These are phyloP conservation scores for Empis stercorea DNA, from an alignment of 2,888 invertebrate genomes.

Conservation along the genomic window DNA sequence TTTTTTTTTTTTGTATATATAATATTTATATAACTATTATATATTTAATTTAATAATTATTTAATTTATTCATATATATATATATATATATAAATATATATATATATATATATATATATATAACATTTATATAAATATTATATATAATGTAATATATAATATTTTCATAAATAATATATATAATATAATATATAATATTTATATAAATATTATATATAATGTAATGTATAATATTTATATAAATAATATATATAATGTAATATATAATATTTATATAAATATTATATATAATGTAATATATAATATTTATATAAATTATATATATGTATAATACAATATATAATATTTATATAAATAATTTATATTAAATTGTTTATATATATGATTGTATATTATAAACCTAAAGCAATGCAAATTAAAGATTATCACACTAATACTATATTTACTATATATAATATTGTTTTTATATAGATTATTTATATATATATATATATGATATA, in stretches of 20 bases:
- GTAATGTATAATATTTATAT: constrained; percentile 2
- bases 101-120: constrained; percentile 35
- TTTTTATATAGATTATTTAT: constrained; percentile 7
- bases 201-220: constrained; percentile 4
- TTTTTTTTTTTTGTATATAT: constrained; percentile 6
- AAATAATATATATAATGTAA: constrained; percentile 3
- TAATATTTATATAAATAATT: constrained; percentile 8
- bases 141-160: constrained; percentile 5
- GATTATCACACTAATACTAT: too few relatives aligned
- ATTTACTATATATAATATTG: background rate
- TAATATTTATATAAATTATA: constrained; percentile 10
- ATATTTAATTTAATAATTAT: constrained; percentile 28
- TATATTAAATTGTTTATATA: constrained; percentile 2
- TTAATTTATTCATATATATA: constrained; percentile 32
- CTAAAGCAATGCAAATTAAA: too few relatives aligned
- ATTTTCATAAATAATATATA: constrained; percentile 7
- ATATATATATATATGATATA: constrained; percentile 3
- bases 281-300: constrained; percentile 7
- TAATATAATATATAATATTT: constrained; percentile 1
- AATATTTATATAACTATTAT: constrained; percentile 14
- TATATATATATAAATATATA: constrained; percentile 24
- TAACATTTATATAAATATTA: constrained; percentile 15
- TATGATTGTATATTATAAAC: constrained; percentile 3
- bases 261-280: constrained; percentile 9
- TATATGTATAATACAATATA: constrained; percentile 6